Base-by-base conservation (phyloP, 2,797 vertebrate genomes). In the Sebastes goodei region DNA sequence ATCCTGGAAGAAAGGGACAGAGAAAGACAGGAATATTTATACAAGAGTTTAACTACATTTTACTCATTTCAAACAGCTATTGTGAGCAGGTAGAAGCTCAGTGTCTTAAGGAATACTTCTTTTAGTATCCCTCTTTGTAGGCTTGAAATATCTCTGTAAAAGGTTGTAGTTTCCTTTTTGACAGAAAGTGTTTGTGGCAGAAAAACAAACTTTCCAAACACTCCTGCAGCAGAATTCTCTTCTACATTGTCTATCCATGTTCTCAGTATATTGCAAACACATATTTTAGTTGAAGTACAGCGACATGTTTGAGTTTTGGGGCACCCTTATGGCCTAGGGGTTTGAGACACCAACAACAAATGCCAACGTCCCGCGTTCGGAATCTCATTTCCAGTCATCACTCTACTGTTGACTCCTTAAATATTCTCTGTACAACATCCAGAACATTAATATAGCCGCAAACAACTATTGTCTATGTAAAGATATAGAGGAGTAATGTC, bases 1-100 rank as follows among this genome's bases (percentile, higher is more conserved):
- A 99, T 97, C 88, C 98, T 99, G 93, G 35, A 29, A 64, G 70
- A 61, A 63, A 61, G 8, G 6, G 2, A 70, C 12, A 14, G 17
- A 65, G 49, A 61, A 1, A 32, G 21, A 82, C 1, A 9, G 5
- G 3, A 20, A 59, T 15, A n/a, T 21, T 38, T 33, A 53, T 4
- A 23, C 10, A 63, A 60, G n/a, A 23, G 65, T 25, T 70, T 42
- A 10, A 35, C 55, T 14, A 5, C 10, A 46, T 52, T 14, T 46
- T 2, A 49, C 20, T 1, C 0, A 42, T 56, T 23, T 57, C 3
- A 55, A 55, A 55, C 21, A 14, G 17, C 20, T 62, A 8, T 23
- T 5, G 8, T 14, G 15, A 60, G 63, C 27, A 49, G 27, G 25
- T 12, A 59, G 25, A 32, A 27, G 15, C 33, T 6, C 14, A 14